These are phyloP conservation scores for Ptychoptera albimana DNA, from an alignment of 2,888 invertebrate genomes.

Conservation along the genomic window DNA sequence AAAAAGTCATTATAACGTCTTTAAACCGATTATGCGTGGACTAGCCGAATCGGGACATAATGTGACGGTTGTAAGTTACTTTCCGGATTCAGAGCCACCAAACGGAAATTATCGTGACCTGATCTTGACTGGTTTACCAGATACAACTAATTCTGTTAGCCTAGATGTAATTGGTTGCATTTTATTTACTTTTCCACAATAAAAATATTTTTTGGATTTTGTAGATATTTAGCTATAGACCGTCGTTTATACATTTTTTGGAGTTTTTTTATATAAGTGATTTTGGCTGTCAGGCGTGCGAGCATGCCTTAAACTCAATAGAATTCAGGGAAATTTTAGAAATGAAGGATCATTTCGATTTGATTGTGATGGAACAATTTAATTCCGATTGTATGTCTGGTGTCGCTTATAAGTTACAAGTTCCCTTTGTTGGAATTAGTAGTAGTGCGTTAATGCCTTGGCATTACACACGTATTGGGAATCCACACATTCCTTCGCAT, in stretches of 20 bases:
- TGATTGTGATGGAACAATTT: constrained; percentile 53
- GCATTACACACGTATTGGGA: constrained; percentile 38
- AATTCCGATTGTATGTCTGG: constrained; percentile 55
- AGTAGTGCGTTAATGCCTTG: constrained; percentile 45
- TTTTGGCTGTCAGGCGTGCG: constrained; percentile 25
- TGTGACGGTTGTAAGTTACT: constrained; percentile 33
- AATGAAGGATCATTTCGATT: constrained; percentile 39
- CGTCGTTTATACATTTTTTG: constrained; percentile 20
- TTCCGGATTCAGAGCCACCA: constrained; percentile 22
- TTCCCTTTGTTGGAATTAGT: constrained; percentile 40
- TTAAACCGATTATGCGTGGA: constrained; percentile 31
- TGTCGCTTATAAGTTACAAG: constrained; percentile 43
- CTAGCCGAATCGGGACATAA: constrained; percentile 33
- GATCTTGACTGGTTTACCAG: background rate
- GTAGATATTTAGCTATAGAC: constrained; percentile 22
- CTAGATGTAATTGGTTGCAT: background rate
- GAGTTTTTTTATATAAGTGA: constrained; percentile 26
- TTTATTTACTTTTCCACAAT: background rate
- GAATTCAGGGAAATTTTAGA: constrained; percentile 25
- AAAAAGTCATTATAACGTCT: constrained; percentile 32
- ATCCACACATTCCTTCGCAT: constrained; percentile 29
- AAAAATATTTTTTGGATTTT: background rate
- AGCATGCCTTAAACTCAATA: constrained; percentile 21
- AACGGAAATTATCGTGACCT: background rate
- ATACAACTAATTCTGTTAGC: no score